These are phyloP conservation scores for Geodia barretti DNA, from an alignment of 37 sponge, comb jelly and placozoan genomes.

Conservation along the genomic window DNA sequence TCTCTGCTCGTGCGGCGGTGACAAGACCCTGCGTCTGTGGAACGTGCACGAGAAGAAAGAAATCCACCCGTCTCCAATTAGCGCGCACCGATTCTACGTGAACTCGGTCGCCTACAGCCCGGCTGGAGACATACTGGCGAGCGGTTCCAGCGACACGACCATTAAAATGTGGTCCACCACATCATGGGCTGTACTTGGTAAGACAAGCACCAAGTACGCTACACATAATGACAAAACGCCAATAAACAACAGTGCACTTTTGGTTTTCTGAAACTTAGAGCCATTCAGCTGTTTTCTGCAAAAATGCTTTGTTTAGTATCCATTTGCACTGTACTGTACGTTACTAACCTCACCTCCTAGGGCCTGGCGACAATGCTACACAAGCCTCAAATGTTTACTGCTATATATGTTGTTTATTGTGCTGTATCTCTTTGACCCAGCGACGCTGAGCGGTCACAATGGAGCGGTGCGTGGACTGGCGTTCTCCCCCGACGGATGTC, in stretches of 20 bases:
- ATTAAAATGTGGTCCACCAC: conserved; percentile 68
- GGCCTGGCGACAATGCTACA: neutral
- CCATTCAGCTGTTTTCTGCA: too few species aligned
- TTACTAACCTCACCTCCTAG: neutral
- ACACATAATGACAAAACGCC: too few species aligned
- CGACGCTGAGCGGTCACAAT: conserved; percentile 42
- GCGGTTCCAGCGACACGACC: conserved; percentile 52
- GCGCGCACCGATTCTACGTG: conserved; percentile 61
- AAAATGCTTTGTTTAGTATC: too few species aligned
- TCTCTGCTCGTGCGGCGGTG: conserved; percentile 62
- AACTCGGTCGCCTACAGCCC: conserved; percentile 63
- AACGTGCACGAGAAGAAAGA: neutral
- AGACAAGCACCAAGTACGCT: too few species aligned
- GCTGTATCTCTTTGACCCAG: conserved; percentile 16
- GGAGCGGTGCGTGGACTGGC: conserved; percentile 56
- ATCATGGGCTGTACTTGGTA: conserved; percentile 41
- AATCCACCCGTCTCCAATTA: conserved; percentile 18
- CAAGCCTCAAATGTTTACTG: neutral
- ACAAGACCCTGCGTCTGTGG: conserved; percentile 57
- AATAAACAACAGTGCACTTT: too few species aligned
- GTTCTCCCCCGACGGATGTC: conserved; percentile 69
- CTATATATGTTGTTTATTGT: neutral
- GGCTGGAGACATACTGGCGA: conserved; percentile 56
- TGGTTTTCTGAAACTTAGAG: too few species aligned
- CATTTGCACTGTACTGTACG: neutral